Conservation (phyloP, 2,113 vertebrate genomes). For the Megaleporinus macrocephalus region DNA sequence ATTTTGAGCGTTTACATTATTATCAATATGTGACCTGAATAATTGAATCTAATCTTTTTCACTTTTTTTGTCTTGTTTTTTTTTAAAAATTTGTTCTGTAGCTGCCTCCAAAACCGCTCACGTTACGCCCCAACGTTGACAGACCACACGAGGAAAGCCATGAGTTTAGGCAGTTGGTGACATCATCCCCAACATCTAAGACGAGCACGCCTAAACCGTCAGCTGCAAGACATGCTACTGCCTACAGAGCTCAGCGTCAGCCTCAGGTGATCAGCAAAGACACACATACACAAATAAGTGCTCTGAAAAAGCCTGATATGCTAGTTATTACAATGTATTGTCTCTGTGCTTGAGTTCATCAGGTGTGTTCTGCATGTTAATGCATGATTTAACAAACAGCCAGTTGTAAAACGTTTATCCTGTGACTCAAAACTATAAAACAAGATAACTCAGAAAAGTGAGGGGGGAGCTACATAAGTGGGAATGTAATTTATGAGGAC, state of each 20-base stretch:
- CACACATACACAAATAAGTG: background rate
- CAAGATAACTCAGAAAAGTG: background rate
- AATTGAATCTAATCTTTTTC: background rate
- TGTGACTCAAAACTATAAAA: background rate
- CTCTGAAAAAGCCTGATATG: background rate
- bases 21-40: background rate
- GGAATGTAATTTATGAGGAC: conserved; percentile 12
- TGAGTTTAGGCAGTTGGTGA: conserved; percentile 63
- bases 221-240: conserved; percentile 43
- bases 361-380: background rate
- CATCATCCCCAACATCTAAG: conserved; percentile 37
- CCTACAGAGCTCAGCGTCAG: conserved; percentile 55
- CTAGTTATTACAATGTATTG: background rate
- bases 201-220: conserved; percentile 53
- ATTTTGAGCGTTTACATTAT: background rate
- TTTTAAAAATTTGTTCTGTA: no score
- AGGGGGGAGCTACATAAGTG: background rate
- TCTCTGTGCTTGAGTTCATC: background rate
- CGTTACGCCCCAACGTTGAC: conserved; percentile 76
- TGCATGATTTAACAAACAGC: background rate
- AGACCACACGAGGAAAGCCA: conserved; percentile 65
- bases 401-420: background rate
- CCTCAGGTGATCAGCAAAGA: conserved; percentile 65
- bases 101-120: conserved; percentile 85
- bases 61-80: conserved; percentile 18